Percentiles rank a stretch among this genome's conserved stretches.
Evolutionary conservation across 2,888 invertebrate species (phyloP).

Genomic region (Furcula furcula): DNA sequence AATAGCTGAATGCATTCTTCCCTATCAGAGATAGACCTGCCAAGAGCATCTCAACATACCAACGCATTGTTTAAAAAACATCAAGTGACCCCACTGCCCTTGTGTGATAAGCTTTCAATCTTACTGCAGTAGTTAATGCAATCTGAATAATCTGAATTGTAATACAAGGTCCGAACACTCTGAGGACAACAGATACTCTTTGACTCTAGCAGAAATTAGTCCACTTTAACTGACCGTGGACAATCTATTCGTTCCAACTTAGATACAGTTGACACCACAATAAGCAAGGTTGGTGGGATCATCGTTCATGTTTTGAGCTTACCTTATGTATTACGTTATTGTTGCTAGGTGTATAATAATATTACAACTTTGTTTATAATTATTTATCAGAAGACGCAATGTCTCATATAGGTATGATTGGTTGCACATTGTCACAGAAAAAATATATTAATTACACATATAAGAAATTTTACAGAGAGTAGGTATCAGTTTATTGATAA

Average conservation of each 20-base stretch:
- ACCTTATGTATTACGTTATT: slow-evolving; percentile 18
- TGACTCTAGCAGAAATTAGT: slow-evolving; percentile 50
- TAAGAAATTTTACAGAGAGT: no score
- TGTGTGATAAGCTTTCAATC: slow-evolving; percentile 30
- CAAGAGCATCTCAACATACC: no score
- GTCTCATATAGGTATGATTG: no score
- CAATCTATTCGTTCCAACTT: slow-evolving; percentile 42
- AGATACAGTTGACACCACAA: slow-evolving; percentile 34
- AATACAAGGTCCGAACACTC: slow-evolving; percentile 40
- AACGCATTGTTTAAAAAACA: no score
- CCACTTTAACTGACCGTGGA: slow-evolving; percentile 46
- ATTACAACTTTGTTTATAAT: no score
- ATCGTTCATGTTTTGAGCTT: slow-evolving; percentile 21
- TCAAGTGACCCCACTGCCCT: slow-evolving; percentile 25
- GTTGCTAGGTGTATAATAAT: slow-evolving; percentile 12
- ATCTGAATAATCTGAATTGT: slow-evolving; percentile 32
- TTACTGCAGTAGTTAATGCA: slow-evolving; percentile 38
- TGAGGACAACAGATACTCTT: slow-evolving; percentile 46
- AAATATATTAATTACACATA: no score
- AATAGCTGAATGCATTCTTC: no score
- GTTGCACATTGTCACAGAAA: no score
- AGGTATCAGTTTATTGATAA: no score
- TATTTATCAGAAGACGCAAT: no score
- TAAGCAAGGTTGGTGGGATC: slow-evolving; percentile 35
- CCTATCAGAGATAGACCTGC: no score